These are phyloP conservation scores for Falco columbarius DNA, from an alignment of 2,797 vertebrate species.

Conservation along the genomic window DNA sequence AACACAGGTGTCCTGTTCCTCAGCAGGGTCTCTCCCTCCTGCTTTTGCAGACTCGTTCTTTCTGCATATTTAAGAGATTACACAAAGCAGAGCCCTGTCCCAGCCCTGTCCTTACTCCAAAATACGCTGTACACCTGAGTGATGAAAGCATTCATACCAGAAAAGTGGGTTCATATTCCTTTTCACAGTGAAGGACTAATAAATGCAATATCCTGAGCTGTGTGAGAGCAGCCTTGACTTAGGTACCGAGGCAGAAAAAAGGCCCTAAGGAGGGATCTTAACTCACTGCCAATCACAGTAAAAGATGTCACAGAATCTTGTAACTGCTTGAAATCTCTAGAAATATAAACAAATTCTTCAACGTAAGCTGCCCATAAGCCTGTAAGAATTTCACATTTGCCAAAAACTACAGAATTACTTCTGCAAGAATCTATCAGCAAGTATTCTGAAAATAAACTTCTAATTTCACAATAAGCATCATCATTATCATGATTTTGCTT, in stretches of 20 bases:
- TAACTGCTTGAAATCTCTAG: not conserved
- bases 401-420: not conserved
- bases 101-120: not conserved
- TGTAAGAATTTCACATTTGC: not conserved
- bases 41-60: not conserved
- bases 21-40: not conserved
- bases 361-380: not conserved
- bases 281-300: not conserved
- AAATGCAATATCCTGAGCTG: not conserved
- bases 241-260: not conserved
- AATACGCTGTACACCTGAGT: not conserved
- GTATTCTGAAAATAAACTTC: not conserved
- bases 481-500: not conserved
- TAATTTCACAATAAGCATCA: not conserved
- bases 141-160: not conserved
- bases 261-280: not conserved
- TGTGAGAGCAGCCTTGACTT: not conserved
- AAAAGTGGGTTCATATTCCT: not conserved
- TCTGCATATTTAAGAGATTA: not conserved
- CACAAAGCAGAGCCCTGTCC: rapidly evolving
- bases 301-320: not conserved
- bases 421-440: not conserved
- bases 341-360: not conserved
- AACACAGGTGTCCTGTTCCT: not conserved
- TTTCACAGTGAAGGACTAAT: not conserved